These are phyloP conservation scores for Pachypanchax playfairii DNA, from an alignment of 2,113 vertebrate species.

Conservation along the genomic window DNA sequence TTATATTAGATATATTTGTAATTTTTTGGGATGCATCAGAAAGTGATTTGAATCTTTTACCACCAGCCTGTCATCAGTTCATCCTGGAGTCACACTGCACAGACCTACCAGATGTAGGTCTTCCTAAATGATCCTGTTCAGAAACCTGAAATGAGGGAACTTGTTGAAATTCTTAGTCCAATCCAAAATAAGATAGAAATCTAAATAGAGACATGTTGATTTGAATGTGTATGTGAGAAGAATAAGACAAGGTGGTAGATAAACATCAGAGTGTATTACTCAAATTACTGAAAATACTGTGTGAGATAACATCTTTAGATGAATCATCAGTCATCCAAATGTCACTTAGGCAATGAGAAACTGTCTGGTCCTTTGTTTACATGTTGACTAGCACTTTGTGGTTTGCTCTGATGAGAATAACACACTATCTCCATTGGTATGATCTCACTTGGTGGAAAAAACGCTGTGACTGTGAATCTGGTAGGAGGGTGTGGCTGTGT, in stretches of 20 bases:
- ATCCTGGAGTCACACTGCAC: neutral
- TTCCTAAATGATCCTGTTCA: neutral
- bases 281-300: slow-evolving; percentile 32
- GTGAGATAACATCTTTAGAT: slow-evolving; percentile 31
- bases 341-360: slow-evolving; percentile 56
- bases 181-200: neutral
- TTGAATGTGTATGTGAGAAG: neutral
- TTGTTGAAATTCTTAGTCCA: too few relatives aligned
- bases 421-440: slow-evolving; percentile 41
- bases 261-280: slow-evolving; percentile 37
- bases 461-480: slow-evolving; percentile 39
- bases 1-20: too few relatives aligned
- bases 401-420: slow-evolving; percentile 51
- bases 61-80: neutral
- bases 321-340: slow-evolving; percentile 54
- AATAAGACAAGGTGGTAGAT: slow-evolving; percentile 1
- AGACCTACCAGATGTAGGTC: too few relatives aligned
- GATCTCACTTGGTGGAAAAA: slow-evolving; percentile 62
- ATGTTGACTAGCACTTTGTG: slow-evolving; percentile 52
- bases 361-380: slow-evolving; percentile 55
- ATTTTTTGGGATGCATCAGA: too few relatives aligned
- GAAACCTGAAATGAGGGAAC: neutral
- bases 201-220: slow-evolving; percentile 36
- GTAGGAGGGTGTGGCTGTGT: slow-evolving; percentile 36
- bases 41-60: neutral